A percentile compares a stretch with the other conserved stretches of the same genome.
phyloP scores from a whole-genome alignment of 2,113 vertebrate genomes.

The Pituophis catenifer region DNA sequence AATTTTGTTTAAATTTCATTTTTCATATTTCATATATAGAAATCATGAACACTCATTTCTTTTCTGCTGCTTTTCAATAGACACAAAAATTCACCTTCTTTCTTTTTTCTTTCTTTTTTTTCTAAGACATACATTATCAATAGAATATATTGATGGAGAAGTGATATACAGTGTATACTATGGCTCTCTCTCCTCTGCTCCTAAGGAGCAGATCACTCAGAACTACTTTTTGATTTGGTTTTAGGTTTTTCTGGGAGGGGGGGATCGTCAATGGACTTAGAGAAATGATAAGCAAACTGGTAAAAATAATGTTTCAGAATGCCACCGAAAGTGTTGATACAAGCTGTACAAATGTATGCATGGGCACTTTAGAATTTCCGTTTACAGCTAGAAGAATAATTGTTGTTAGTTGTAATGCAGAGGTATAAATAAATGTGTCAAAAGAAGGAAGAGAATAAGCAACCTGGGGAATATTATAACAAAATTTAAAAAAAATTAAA shows the following conservation, averaged over 20 bases:
- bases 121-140: not conserved
- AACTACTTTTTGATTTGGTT: not conserved
- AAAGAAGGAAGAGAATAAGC: conserved; percentile 2
- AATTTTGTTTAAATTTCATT: not conserved
- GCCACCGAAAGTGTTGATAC: not conserved
- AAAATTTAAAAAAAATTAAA: conserved; percentile 24
- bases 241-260: not conserved
- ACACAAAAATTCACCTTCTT: not conserved
- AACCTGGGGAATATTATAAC: not conserved
- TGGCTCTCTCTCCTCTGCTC: not conserved
- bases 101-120: not conserved
- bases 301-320: conserved; percentile 1
- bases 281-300: not conserved
- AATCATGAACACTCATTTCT: too few species aligned
- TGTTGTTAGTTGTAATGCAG: not conserved
- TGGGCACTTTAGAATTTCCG: not conserved
- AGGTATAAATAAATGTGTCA: conserved; percentile 5
- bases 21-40: too few species aligned
- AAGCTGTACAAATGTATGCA: not conserved
- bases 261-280: not conserved
- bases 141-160: too few species aligned
- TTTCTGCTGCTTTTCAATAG: not conserved
- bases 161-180: too few species aligned
- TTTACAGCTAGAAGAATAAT: not conserved
- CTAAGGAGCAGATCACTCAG: too few species aligned